Conservation (phyloP, 2,113 vertebrate species). For the Trichomycterus rosablanca region DNA sequence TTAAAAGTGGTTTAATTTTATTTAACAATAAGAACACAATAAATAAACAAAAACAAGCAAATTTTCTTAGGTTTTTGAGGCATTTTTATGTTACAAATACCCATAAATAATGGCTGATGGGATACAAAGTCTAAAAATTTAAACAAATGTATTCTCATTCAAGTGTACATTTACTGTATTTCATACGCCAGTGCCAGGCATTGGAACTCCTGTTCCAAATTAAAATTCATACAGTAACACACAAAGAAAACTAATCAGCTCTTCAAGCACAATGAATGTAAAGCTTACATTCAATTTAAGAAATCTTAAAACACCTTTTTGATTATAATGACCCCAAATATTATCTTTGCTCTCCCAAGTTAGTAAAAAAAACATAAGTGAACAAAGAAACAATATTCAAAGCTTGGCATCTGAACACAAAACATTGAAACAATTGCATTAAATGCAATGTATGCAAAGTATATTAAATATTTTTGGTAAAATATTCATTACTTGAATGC, state of each 20-base stretch:
- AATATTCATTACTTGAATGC: conserved; percentile 66
- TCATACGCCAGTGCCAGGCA: conserved; percentile 14
- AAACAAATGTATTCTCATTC: conserved; percentile 18
- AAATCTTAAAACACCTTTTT: conserved; percentile 59
- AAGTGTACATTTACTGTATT: conserved; percentile 18
- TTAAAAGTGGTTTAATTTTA: too few species aligned
- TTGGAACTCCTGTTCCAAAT: conserved; percentile 21
- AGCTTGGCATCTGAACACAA: conserved; percentile 52
- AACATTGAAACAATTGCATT: conserved; percentile 68
- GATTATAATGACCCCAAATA: conserved; percentile 52
- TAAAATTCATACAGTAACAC: conserved; percentile 39
- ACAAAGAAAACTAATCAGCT: conserved; percentile 34
- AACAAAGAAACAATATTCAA: conserved; percentile 61
- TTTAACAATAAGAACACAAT: conserved; percentile 53
- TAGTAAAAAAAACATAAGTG: conserved; percentile 55
- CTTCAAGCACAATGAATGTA: conserved; percentile 36
- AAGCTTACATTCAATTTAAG: conserved; percentile 48
- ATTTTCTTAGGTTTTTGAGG: conserved; percentile 50
- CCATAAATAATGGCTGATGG: conserved; percentile 33
- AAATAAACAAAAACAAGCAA: conserved; percentile 61
- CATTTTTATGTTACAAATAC: too few species aligned
- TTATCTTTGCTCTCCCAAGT: conserved; percentile 58
- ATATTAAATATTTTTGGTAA: conserved; percentile 70
- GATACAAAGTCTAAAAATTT: conserved; percentile 53
- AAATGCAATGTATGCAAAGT: conserved; percentile 58